Evolutionary conservation across 2,797 vertebrate species (phyloP).

Genomic region (Fistularia tabacaria): DNA sequence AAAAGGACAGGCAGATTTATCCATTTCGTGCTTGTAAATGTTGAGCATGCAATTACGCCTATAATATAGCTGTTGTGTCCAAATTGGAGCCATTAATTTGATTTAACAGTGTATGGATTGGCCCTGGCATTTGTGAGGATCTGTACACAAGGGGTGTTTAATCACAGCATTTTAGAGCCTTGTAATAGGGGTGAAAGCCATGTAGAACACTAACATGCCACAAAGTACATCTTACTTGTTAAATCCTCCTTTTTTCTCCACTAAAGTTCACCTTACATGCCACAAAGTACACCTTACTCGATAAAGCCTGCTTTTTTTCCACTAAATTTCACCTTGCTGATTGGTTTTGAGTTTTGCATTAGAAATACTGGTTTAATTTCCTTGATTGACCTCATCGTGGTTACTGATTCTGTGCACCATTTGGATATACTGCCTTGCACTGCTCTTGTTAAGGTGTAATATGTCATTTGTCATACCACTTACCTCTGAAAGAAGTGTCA

Average conservation of each 20-base stretch:
- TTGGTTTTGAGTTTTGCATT: slow-evolving; percentile 38
- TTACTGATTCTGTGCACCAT: slow-evolving; percentile 6
- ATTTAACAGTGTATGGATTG: slow-evolving; percentile 83
- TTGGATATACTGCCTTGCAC: neutral
- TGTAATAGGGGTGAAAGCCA: slow-evolving; percentile 66
- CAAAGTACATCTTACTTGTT: slow-evolving; percentile 66
- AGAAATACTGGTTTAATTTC: slow-evolving; percentile 13
- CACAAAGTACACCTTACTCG: slow-evolving; percentile 62
- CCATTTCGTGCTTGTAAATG: slow-evolving; percentile 82
- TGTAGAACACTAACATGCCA: slow-evolving; percentile 60
- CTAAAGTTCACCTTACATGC: slow-evolving; percentile 43
- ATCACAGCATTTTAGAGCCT: slow-evolving; percentile 76
- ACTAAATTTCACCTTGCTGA: slow-evolving; percentile 32
- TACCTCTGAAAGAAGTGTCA: too few species aligned
- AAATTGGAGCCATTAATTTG: slow-evolving; percentile 85
- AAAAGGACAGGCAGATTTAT: slow-evolving; percentile 81
- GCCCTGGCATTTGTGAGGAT: slow-evolving; percentile 81
- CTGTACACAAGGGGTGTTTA: slow-evolving; percentile 80
- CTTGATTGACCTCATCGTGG: neutral
- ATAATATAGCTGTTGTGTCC: slow-evolving; percentile 83
- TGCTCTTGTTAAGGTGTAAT: too few species aligned
- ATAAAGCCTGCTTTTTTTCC: slow-evolving; percentile 53
- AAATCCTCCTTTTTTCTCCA: slow-evolving; percentile 46
- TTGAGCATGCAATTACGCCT: slow-evolving; percentile 84
- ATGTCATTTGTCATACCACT: too few species aligned